A percentile compares a stretch with the other conserved stretches of the same genome.
phyloP scores from a whole-genome alignment of 2,113 vertebrate species.

The Fregata magnificens region DNA sequence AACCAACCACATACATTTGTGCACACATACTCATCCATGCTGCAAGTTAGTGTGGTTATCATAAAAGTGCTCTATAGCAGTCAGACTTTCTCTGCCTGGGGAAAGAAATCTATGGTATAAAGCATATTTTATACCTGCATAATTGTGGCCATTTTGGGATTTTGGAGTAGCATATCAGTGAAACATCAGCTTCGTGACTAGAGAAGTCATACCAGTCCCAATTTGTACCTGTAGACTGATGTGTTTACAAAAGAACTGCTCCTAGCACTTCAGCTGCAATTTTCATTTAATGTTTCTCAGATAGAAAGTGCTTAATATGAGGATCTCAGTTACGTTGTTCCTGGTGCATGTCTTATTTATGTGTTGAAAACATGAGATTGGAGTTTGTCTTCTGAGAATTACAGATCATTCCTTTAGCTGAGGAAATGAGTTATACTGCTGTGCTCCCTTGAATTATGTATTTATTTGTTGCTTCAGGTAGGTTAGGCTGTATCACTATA shows the following conservation, averaged over 20 bases:
- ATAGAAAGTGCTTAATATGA: background rate
- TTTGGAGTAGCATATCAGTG: background rate
- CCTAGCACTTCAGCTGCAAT: background rate
- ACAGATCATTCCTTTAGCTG: background rate
- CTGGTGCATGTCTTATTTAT: background rate
- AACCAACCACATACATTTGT: background rate
- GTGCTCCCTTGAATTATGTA: background rate
- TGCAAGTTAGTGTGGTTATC: background rate
- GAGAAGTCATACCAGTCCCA: background rate
- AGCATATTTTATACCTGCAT: background rate
- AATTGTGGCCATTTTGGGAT: background rate
- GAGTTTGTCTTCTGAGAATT: background rate
- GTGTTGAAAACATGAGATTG: background rate
- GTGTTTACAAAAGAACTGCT: background rate
- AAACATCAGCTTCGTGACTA: background rate
- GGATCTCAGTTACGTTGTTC: background rate
- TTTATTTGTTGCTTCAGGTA: background rate
- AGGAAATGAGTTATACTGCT: background rate
- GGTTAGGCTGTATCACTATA: background rate
- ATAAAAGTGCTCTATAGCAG: background rate
- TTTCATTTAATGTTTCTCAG: background rate
- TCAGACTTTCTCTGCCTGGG: background rate
- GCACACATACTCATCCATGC: fast-evolving
- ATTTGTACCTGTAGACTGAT: background rate
- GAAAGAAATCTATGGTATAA: background rate